Evolutionary conservation across 2,888 invertebrate genomes (phyloP), one percentile per base, ranked within the genome.

Genomic region (Petrolisthes cinctipes): DNA sequence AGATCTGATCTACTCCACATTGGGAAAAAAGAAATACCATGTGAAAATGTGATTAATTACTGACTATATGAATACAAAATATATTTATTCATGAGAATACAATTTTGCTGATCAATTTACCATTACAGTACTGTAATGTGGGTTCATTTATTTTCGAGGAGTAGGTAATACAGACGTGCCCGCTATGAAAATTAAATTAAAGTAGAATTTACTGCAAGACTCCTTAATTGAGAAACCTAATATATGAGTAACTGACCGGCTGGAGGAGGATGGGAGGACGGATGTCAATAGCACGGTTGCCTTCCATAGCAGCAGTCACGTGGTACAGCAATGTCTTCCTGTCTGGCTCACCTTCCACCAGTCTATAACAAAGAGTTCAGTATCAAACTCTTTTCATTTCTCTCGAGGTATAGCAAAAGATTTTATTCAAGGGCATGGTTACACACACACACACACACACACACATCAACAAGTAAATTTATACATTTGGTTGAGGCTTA

Each of bases 231-330:
- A 37, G 37, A 37, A 37, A 37, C 37, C 37, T 37, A 37, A 37
- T 37, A 37, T 17, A n/a, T 6, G 17, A 23, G 7, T 57, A 73
- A 79, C 83, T 61, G 66, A 89, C 89, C 37, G 86, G 91, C 56
- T 91, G 91, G 6, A 91, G 91, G 6, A 91, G 93, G 57, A 95
- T 92, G 0, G 95, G 95, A 86, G 94, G 94, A 91, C 95, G 95
- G 54, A 96, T 95, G 89, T 95, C 95, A 89, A 95, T 94, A 0
- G 95, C 96, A 4, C 95, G 95, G 56, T 95, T 95, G 66, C 95
- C 95, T 3, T 79, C 82, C 9, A 96, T 94, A 83, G 95, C 94
- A 51, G 95, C 94, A 0, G 96, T 96, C 1, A 96, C 94, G 87
- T 95, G 95, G 91, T 95, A 94, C 3, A 95, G 95, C 76, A 96